Conservation (phyloP, 1,140 invertebrate species). For the Apis florea region DNA sequence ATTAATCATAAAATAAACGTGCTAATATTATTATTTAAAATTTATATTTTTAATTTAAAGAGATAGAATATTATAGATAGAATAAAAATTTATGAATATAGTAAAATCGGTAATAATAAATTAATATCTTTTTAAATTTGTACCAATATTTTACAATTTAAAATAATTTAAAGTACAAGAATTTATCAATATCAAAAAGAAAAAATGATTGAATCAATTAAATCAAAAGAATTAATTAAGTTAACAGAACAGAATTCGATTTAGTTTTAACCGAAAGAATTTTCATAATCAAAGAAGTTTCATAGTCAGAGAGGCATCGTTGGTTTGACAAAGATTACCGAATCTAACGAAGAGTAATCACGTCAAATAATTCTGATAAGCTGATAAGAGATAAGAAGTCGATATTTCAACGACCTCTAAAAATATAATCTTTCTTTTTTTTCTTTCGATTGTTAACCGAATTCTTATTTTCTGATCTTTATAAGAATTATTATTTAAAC, state of each 20-base stretch:
- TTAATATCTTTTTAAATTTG: not conserved
- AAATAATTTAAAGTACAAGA: not conserved
- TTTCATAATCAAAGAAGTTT: not conserved
- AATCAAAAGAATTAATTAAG: not conserved
- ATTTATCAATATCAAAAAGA: too few relatives aligned
- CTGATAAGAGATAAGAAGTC: conserved; percentile 26
- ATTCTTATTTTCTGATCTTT: not conserved
- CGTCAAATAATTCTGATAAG: conserved; percentile 25
- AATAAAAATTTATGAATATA: not conserved
- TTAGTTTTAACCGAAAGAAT: not conserved
- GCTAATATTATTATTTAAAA: too few relatives aligned
- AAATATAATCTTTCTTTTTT: not conserved
- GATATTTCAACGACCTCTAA: conserved; percentile 6
- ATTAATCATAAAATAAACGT: not conserved
- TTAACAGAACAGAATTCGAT: not conserved
- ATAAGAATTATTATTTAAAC: too few relatives aligned
- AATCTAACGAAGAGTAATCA: conserved; percentile 11
- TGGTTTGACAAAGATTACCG: not conserved
- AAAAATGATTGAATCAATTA: not conserved
- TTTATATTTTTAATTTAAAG: too few relatives aligned
- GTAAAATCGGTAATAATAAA: too few relatives aligned
- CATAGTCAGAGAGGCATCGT: not conserved
- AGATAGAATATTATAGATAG: too few relatives aligned
- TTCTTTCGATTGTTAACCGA: not conserved
- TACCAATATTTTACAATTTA: not conserved